These are phyloP conservation scores for Venustoraphidia nigricollis DNA, from an alignment of 2,888 invertebrate genomes.

Conservation along the genomic window DNA sequence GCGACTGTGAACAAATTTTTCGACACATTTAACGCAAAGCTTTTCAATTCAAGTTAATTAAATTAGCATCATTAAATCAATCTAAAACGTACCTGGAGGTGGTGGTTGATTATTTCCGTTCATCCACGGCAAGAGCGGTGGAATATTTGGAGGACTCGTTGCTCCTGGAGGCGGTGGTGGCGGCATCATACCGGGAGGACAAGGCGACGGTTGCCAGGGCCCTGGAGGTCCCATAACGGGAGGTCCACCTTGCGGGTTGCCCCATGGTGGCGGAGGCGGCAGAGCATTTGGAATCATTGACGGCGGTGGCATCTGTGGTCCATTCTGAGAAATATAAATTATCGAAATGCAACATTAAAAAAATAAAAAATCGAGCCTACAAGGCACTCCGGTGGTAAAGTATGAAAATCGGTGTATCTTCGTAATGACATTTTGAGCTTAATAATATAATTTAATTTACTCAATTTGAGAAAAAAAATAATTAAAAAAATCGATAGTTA, in stretches of 20 bases:
- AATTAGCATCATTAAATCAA: too few relatives aligned
- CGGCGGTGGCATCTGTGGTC: conserved; percentile 10
- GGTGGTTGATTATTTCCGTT: conserved; percentile 32
- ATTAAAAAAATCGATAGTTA: too few relatives aligned
- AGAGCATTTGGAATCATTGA: conserved; percentile 32
- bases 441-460: too few relatives aligned
- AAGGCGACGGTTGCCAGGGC: conserved; percentile 19
- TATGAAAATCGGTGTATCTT: too few relatives aligned
- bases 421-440: too few relatives aligned
- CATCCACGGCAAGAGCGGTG: conserved; percentile 40
- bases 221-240: conserved; percentile 18
- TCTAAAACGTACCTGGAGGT: conserved; percentile 24
- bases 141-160: conserved; percentile 30
- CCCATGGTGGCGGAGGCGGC: conserved; percentile 34
- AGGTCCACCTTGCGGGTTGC: conserved; percentile 18
- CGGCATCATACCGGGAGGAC: conserved; percentile 24
- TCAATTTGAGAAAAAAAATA: too few relatives aligned
- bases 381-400: too few relatives aligned
- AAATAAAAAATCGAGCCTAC: too few relatives aligned
- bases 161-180: conserved; percentile 35
- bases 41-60: too few relatives aligned
- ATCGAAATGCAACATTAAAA: too few relatives aligned
- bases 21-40: too few relatives aligned
- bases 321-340: conserved; percentile 3
- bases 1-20: too few relatives aligned